Evolutionary conservation across 2,888 invertebrate genomes (phyloP), one percentile per base, ranked within the genome.

Genomic region (Coelogynopora nodosa): DNA sequence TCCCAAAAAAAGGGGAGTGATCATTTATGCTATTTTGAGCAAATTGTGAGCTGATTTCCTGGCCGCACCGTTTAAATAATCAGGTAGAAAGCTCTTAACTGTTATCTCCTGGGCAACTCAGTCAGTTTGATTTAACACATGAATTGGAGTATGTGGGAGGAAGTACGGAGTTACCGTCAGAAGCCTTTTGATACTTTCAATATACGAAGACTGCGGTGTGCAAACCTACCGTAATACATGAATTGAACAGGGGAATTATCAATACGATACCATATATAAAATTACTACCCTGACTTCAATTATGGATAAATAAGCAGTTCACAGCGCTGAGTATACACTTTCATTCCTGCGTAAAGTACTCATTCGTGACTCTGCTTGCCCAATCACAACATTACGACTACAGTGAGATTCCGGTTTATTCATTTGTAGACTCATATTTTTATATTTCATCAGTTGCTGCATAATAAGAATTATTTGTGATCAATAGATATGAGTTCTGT

Each of bases 331-430:
- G n/a, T n/a, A n/a, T n/a, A n/a, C n/a, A n/a, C n/a, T n/a, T n/a
- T n/a, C n/a, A n/a, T n/a, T n/a, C n/a, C n/a, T n/a, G n/a, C n/a
- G n/a, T n/a, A n/a, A n/a, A n/a, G n/a, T n/a, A n/a, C n/a, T n/a
- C n/a, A n/a, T n/a, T n/a, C n/a, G n/a, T n/a, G n/a, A n/a, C n/a
- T n/a, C n/a, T n/a, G n/a, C n/a, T n/a, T n/a, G n/a, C n/a, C 74
- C 74, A 74, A 74, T 74, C 74, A 74, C 23, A 74, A 74, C 23
- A 13, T 10, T 5, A 26, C 23, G 74, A 23, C 23, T 74, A 74
- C 74, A 74, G 5, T 74, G 74, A 74, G 23, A 23, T 74, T 74
- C 74, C 74, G 74, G 74, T 74, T 74, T 74, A 74, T 74, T 74
- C 74, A n/a, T n/a, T n/a, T n/a, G n/a, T n/a, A 74, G 74, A 74